Conservation (phyloP, 2,888 invertebrate genomes). For the Allacma fusca region DNA sequence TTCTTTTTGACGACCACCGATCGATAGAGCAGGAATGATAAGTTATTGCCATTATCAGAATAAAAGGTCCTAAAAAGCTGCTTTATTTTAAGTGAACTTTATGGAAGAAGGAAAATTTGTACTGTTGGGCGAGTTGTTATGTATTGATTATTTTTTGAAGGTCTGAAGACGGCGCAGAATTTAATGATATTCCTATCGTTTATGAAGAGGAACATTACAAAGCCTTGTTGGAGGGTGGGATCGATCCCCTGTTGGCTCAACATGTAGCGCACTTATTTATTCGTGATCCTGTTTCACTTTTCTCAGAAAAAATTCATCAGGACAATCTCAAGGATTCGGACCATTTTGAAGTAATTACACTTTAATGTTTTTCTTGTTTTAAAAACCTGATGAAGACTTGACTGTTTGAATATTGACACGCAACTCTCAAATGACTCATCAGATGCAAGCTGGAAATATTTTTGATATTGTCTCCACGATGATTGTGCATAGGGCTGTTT, state of each 20-base stretch:
- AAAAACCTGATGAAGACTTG: not conserved
- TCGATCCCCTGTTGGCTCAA: constrained; percentile 90
- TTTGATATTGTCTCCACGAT: no score
- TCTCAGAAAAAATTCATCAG: constrained; percentile 93
- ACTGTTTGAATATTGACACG: not conserved
- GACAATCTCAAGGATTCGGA: constrained; percentile 93
- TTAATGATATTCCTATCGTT: constrained; percentile 91
- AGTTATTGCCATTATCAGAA: not conserved
- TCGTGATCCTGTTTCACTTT: constrained; percentile 92
- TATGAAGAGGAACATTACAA: constrained; percentile 85
- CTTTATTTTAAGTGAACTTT: not conserved
- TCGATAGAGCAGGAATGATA: constrained; percentile 1
- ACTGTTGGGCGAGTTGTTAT: not conserved
- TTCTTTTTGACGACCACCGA: not conserved
- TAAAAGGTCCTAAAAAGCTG: not conserved
- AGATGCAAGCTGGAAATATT: no score
- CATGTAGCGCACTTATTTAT: constrained; percentile 99
- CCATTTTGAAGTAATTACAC: constrained; percentile 86
- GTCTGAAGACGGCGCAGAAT: constrained; percentile 67
- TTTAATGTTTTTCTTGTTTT: not conserved
- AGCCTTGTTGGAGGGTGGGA: constrained; percentile 83
- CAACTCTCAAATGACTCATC: no score
- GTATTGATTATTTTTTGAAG: constrained; percentile 43
- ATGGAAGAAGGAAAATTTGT: not conserved
- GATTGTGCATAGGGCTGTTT: no score